Evolutionary conservation across 2,113 vertebrate genomes (phyloP).

Genomic region (Campylomormyrus numenius): DNA sequence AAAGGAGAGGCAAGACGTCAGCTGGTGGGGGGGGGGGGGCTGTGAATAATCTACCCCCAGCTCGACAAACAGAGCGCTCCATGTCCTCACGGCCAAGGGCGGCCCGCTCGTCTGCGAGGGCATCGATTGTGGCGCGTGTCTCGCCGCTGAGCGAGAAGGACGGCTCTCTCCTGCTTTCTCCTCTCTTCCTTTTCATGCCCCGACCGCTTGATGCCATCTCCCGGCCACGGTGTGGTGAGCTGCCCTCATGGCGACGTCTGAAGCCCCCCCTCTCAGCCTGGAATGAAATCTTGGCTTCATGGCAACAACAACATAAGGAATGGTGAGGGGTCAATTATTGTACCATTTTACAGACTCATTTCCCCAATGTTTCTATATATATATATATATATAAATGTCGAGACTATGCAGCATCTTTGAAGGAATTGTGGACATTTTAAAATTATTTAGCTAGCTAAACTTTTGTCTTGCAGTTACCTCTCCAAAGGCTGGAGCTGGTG

Average conservation of each 20-base stretch:
- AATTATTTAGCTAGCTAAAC: background rate
- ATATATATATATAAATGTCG: background rate
- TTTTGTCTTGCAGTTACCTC: background rate
- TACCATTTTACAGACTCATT: background rate
- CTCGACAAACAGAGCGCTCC: constrained; percentile 61
- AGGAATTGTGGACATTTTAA: background rate
- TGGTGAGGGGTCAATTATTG: background rate
- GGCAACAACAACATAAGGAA: background rate
- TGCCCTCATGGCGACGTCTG: background rate
- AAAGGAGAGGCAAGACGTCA: background rate
- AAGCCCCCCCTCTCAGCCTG: background rate
- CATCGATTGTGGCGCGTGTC: constrained; percentile 56
- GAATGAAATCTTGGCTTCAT: background rate
- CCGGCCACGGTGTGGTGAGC: background rate
- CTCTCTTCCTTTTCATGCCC: background rate
- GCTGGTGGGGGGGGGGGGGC: background rate
- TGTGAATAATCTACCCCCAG: constrained; percentile 58
- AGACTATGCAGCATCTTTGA: background rate
- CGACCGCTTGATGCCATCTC: background rate
- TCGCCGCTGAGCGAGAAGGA: constrained; percentile 60
- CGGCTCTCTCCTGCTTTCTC: constrained; percentile 18
- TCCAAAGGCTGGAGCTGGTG: background rate
- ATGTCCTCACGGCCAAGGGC: constrained; percentile 43
- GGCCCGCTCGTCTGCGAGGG: constrained; percentile 52
- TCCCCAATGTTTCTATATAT: background rate